These are phyloP conservation scores for Cephus rjabovi DNA, from an alignment of 2,888 invertebrate genomes.

Conservation along the genomic window DNA sequence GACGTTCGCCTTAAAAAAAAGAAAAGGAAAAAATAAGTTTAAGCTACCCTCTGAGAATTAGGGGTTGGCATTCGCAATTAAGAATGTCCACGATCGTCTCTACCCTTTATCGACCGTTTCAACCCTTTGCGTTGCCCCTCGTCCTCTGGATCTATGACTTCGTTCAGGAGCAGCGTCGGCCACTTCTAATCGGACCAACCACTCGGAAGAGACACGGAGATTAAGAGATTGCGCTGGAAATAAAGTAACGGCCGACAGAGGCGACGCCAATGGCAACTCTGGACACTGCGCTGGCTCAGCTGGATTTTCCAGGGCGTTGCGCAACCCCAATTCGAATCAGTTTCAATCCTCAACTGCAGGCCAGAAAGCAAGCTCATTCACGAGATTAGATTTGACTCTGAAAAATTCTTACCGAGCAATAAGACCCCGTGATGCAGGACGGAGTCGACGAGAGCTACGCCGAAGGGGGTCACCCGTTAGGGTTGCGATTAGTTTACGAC, in stretches of 20 bases:
- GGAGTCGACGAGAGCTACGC: not conserved
- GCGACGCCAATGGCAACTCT: not conserved
- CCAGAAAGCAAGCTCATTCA: not conserved
- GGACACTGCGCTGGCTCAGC: not conserved
- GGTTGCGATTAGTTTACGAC: not conserved
- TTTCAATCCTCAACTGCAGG: not conserved
- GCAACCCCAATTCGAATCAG: not conserved
- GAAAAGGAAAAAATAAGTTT: not conserved
- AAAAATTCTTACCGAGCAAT: not conserved
- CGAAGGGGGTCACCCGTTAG: not conserved
- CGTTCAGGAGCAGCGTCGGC: not conserved
- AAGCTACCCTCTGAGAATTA: not conserved
- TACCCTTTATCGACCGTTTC: not conserved
- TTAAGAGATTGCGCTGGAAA: not conserved
- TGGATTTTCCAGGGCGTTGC: not conserved
- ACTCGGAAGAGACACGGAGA: not conserved
- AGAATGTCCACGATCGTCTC: not conserved
- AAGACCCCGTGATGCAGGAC: not conserved
- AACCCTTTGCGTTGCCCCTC: not conserved
- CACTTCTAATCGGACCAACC: not conserved
- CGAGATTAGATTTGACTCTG: not conserved
- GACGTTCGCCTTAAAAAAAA: not conserved
- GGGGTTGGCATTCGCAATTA: not conserved
- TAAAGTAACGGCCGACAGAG: not conserved
- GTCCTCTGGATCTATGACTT: not conserved